These are phyloP conservation scores for Rhipidura dahli DNA, from an alignment of 2,113 vertebrate species.

Conservation along the genomic window DNA sequence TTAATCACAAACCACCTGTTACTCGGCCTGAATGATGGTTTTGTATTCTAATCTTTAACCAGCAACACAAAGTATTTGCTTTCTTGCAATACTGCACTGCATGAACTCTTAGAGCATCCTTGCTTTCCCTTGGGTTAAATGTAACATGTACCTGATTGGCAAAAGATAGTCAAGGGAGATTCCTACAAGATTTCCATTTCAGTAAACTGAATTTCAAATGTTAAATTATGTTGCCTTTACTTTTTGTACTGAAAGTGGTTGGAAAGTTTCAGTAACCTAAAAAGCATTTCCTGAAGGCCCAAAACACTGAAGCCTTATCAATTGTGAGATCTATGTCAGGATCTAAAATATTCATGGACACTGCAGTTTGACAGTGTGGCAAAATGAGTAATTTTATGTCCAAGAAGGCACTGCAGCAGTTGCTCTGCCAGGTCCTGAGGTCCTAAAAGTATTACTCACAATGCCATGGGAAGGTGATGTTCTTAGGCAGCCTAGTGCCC, in stretches of 20 bases:
- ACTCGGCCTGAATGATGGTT: neutral
- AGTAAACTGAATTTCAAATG: neutral
- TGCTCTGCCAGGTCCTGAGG: neutral
- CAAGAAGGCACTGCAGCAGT: neutral
- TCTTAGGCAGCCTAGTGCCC: neutral
- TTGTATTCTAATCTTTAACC: neutral
- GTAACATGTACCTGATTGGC: neutral
- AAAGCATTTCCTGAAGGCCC: neutral
- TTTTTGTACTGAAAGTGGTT: neutral
- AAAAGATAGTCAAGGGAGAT: neutral
- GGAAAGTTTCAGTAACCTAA: neutral
- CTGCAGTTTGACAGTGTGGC: neutral
- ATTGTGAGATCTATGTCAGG: neutral
- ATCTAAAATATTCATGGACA: neutral
- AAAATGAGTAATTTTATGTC: rapidly evolving
- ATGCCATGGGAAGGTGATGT: neutral
- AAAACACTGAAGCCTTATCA: neutral
- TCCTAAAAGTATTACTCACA: neutral
- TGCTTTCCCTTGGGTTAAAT: neutral
- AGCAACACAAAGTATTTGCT: neutral
- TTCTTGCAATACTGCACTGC: neutral
- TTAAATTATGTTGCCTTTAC: neutral
- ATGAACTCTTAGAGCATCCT: neutral
- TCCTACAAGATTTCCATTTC: neutral
- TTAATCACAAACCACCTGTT: neutral